Conservation (phyloP, 2,888 invertebrate species). For the Zhuqinia jingwanae region DNA sequence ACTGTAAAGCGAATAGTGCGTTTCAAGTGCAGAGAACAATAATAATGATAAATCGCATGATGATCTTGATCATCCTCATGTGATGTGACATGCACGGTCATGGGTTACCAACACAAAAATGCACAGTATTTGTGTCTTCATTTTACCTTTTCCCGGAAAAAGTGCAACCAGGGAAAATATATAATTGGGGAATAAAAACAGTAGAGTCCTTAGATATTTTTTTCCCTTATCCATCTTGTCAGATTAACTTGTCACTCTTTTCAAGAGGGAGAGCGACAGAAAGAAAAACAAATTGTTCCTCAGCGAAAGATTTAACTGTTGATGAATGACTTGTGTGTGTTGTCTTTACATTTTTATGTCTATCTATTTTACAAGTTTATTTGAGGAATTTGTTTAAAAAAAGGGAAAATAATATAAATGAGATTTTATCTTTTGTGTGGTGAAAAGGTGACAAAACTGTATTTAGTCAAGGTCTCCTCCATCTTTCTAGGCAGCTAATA, state of each 20-base stretch:
- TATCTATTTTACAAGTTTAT: conserved; percentile 26
- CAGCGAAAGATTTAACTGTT: neutral
- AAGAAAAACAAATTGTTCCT: conserved; percentile 29
- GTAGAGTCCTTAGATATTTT: neutral
- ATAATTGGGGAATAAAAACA: neutral
- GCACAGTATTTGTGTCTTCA: neutral
- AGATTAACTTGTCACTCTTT: conserved; percentile 41
- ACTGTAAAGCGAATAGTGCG: conserved; percentile 19
- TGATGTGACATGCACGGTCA: neutral
- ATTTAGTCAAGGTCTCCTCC: conserved; percentile 52
- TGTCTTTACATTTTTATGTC: neutral
- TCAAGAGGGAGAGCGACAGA: neutral
- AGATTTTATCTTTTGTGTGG: conserved; percentile 36
- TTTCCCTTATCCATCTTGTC: conserved; percentile 14
- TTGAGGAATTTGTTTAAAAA: conserved; percentile 18
- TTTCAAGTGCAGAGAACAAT: conserved; percentile 32
- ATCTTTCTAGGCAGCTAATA: conserved; percentile 4
- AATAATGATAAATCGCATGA: conserved; percentile 33
- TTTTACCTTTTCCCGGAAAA: conserved; percentile 10
- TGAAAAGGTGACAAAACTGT: conserved; percentile 62
- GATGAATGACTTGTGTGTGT: neutral
- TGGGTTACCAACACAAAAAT: neutral
- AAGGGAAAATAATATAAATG: conserved; percentile 9
- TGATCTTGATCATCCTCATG: neutral
- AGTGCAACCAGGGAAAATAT: neutral